Base-by-base conservation (phyloP, 2,113 vertebrate species). In the Triplophysa tibetana region DNA sequence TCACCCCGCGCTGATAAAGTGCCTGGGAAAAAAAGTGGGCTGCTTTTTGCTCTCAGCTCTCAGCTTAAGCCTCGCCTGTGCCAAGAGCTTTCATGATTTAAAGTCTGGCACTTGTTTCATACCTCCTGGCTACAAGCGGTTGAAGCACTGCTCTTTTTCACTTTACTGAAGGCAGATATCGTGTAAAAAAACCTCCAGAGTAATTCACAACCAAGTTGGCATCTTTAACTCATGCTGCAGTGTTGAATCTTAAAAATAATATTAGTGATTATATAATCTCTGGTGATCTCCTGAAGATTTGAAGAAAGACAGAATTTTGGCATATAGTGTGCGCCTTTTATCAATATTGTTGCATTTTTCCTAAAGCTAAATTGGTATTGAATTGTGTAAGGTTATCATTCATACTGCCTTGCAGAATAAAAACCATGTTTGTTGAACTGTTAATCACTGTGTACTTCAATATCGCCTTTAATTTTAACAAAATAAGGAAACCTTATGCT, bases 31-130 rank as follows among this genome's bases (percentile, higher is more conserved):
- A 89, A 86, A 91, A 91, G 89, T 88, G 84, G 90, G 78, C 87
- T 87, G 87, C 90, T 92, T 91, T 88, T 83, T 33, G 92, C 91
- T 93, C 85, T 87, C 86, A 94, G 91, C 90, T 90, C 82, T 88
- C 80, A 88, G 89, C 90, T 87, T 89, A 89, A 84, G 89, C 88
- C 86, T 88, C 92, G 91, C 89, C 87, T 88, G 91, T 90, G 91
- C 90, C 90, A 90, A 89, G 87, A 78, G 85, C 92, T 94, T 94
- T 93, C 89, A 93, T 92, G 90, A 89, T 90, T 92, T 91, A 88
- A 88, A 91, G 88, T 87, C 83, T 88, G 89, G 88, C 87, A 85
- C 90, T 88, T 82, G 87, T 89, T 90, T 88, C 88, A 85, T 90
- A 90, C 90, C 90, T 93, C 89, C 89, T 92, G 92, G 91, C 92